A percentile compares a stretch with the other conserved stretches of the same genome.
phyloP scores from a whole-genome alignment of 2,797 vertebrate species.

The Orestias chungarensis region DNA sequence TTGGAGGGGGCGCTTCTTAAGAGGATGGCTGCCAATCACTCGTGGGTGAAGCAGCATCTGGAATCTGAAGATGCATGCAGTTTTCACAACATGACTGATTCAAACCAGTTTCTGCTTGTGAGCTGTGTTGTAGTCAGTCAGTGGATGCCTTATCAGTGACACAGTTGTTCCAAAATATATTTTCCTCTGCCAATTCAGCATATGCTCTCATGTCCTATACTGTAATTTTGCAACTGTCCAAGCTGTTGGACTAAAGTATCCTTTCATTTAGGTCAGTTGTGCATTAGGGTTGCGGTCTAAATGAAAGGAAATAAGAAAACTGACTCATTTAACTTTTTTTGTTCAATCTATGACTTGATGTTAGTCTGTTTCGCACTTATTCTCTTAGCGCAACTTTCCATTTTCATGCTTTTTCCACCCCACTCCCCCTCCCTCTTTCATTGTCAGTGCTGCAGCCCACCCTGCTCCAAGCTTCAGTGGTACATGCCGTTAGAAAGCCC shows the following conservation, averaged over 20 bases:
- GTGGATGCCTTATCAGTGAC: constrained; percentile 46
- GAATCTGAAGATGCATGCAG: constrained; percentile 8
- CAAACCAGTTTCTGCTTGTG: constrained; percentile 30
- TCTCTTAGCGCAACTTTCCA: constrained; percentile 40
- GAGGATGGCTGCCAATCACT: constrained; percentile 44
- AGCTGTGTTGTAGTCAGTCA: constrained; percentile 28
- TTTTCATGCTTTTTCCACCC: constrained; percentile 31
- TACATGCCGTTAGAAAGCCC: constrained; percentile 86
- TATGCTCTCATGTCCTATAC: constrained; percentile 28
- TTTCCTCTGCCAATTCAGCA: constrained; percentile 39
- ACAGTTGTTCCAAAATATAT: constrained; percentile 53
- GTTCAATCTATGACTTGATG: constrained; percentile 13
- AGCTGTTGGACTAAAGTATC: constrained; percentile 26
- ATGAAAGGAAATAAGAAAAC: constrained; percentile 1
- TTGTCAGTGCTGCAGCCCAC: constrained; percentile 80
- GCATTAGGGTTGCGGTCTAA: no score
- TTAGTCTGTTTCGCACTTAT: constrained; percentile 6
- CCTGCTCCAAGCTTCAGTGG: constrained; percentile 84
- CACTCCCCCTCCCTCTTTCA: constrained; percentile 45
- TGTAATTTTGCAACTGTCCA: constrained; percentile 14
- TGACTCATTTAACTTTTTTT: constrained; percentile 9
- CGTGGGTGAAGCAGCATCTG: constrained; percentile 6
- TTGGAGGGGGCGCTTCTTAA: constrained; percentile 45
- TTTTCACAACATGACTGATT: constrained; percentile 14
- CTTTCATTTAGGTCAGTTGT: constrained; percentile 21